Evolutionary conservation across 2,113 vertebrate genomes (phyloP), one percentile per base, ranked within the genome.

Genomic region (Sander lucioperca): DNA sequence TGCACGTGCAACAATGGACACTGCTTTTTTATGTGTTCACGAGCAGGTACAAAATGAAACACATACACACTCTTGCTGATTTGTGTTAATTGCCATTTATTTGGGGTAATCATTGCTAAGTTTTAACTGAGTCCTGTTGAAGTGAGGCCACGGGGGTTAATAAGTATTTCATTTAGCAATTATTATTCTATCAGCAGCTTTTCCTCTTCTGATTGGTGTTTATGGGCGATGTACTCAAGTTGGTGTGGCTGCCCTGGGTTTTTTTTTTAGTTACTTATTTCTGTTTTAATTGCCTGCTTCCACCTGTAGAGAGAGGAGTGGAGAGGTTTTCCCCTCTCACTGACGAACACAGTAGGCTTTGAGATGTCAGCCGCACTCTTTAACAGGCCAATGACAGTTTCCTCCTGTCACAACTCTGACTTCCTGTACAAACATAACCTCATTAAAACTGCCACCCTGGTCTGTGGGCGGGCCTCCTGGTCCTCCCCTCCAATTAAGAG

Each of bases 401-500:
- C 93, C 91, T 93, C 91, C 94, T 92, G 93, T 95, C 95, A 95
- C 89, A 92, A 89, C 94, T 93, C 86, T 88, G 91, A 93, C 91
- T 94, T 94, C 89, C 93, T 93, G 89, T 90, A 89, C 92, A 90
- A 94, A 92, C 94, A 93, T 93, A 92, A 93, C 93, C 93, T 96
- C 94, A 95, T 96, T 95, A 96, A 94, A 92, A 94, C 84, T 87
- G 88, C 91, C 93, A 93, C 86, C 86, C 83, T 73, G 80, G 88
- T 92, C 93, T 93, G 90, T 92, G 93, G 92, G 91, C 88, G 88
- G 94, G 90, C 88, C 94, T 94, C 88, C 82, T 79, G 91, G 89
- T 92, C 92, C 90, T 93, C 90, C 94, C 90, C 93, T 94, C 94
- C 94, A 94, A 95, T 95, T 95, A 96, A 92, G 91, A 92, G 86